These are phyloP conservation scores for Montipora capricornis DNA, from an alignment of 64 coral and sea anemone genomes.

Conservation along the genomic window DNA sequence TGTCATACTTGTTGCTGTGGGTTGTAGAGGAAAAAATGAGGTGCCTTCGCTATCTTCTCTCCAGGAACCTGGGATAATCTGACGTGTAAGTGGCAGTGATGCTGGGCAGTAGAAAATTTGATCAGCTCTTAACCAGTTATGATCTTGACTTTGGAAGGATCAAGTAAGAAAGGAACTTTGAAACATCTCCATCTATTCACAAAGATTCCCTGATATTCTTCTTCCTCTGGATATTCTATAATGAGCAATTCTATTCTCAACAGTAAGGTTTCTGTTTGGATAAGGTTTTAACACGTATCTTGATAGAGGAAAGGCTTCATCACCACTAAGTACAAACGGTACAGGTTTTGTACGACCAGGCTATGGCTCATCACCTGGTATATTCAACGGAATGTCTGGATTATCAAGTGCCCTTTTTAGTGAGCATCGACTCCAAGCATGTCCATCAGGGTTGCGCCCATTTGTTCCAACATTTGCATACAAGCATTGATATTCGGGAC, in stretches of 20 bases:
- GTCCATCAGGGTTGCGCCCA: background rate
- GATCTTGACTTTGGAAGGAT: conserved; percentile 57
- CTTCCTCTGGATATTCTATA: conserved; percentile 22
- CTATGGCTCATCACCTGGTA: background rate
- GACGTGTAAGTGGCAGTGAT: background rate
- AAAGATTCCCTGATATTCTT: conserved; percentile 62
- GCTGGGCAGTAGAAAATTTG: conserved; percentile 11
- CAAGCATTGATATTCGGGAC: background rate
- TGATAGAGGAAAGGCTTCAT: conserved; percentile 59
- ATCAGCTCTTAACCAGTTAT: conserved; percentile 47
- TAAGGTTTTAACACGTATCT: conserved; percentile 56
- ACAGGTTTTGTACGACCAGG: conserved; percentile 25
- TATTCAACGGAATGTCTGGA: conserved; percentile 13
- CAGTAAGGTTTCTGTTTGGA: conserved; percentile 31
- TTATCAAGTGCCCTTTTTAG: too few relatives aligned
- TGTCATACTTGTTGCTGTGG: conserved; percentile 2
- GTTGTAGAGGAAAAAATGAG: conserved; percentile 17
- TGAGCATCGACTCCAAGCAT: background rate
- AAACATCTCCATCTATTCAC: conserved; percentile 53
- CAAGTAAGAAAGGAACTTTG: conserved; percentile 37
- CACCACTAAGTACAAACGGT: conserved; percentile 38
- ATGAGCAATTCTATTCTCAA: conserved; percentile 30
- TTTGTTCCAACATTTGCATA: background rate
- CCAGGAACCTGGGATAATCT: conserved; percentile 48
- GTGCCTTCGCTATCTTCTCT: conserved; percentile 7